Base-by-base conservation (phyloP, 2,113 vertebrate species). In the Baryphthengus martii region DNA sequence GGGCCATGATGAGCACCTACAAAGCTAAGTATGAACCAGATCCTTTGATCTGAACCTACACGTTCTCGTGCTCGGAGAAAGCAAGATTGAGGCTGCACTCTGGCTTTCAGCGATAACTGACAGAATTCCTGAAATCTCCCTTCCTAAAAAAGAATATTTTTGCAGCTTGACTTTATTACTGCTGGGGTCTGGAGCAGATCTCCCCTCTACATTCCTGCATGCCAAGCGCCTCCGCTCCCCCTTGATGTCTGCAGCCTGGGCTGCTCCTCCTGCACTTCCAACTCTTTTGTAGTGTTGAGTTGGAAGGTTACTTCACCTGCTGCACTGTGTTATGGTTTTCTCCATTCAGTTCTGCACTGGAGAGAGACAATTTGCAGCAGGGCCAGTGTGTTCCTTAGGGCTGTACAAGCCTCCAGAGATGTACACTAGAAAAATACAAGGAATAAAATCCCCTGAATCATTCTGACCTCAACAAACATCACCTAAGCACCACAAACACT, bases 281-380 rank as follows among this genome's bases (percentile, higher is more conserved):
- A 6, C 59, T 49, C 74, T 19, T 50, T 19, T 26, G 0, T 3
- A 63, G 39, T 50, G 75, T 31, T 28, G 82, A 85, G 74, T 53
- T 67, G 85, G 58, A 40, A 68, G 59, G 82, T 73, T 44, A 31
- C 82, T 80, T 86, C 93, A 93, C 91, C 92, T 95, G 82, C 85
- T 71, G 89, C 33, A 8, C 3, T 70, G 20, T 3, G 9, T 45
- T 21, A 26, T 7, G 23, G n/a, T 61, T 86, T 68, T 62, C 85
- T 88, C 66, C 37, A 7, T 31, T 59, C 66, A 10, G 16, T 61
- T 72, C 78, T 49, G 56, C 29, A 12, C 17, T 10, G 33, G 45
- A 37, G 58, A 76, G 87, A 53, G 13, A 15, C 3, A 24, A 37
- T 42, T 88, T 61, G 62, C 66, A 76, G 77, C 44, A 65, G 49